Base-by-base conservation (phyloP, 2,797 vertebrate species). In the Pyrocephalus nanus region DNA sequence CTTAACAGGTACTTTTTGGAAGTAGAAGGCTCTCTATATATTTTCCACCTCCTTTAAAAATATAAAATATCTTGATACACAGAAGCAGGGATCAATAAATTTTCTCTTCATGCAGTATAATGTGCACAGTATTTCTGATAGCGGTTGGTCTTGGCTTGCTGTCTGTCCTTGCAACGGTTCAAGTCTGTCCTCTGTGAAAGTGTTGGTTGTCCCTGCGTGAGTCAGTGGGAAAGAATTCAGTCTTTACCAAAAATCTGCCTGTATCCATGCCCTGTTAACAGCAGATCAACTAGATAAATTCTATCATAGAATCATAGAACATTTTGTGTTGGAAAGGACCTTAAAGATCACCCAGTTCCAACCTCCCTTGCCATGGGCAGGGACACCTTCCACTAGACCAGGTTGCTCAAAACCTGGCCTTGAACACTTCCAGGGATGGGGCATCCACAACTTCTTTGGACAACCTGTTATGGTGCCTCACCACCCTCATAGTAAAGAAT, bases 41-140 rank as follows among this genome's bases (percentile, higher is more conserved):
- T 70, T 73, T 84, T 54, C 50, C 32, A 72, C 15, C 25, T 72
- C 38, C 62, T 93, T 93, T 43, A 65, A 75, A 87, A 69, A 32
- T 53, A 50, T 26, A 30, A 65, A 50, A 40, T 50, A 12, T 14
- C n/a, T 54, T 76, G 50, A 32, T 84, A 54, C 9, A 29, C 25
- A 47, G 66, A 65, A 90, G 64, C 8, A 38, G 19, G 16, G 32
- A 48, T 77, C 54, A 77, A 15, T 64, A 80, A 48, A 65, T 65
- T 54, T 30, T 34, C 29, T 84, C 11, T 84, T 30, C 38, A 29
- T 1, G 1, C 20, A 32, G 12, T 54, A 6, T 66, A 90, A 65
- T 7, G 6, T 1, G 0, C 50, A 38, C 8, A 23, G 13, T 43
- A 42, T 75, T 79, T 96, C 42, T 65, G 75, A 21, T 2, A 53